Base-by-base conservation (phyloP, 2,888 invertebrate genomes). In the Homarus gammarus region DNA sequence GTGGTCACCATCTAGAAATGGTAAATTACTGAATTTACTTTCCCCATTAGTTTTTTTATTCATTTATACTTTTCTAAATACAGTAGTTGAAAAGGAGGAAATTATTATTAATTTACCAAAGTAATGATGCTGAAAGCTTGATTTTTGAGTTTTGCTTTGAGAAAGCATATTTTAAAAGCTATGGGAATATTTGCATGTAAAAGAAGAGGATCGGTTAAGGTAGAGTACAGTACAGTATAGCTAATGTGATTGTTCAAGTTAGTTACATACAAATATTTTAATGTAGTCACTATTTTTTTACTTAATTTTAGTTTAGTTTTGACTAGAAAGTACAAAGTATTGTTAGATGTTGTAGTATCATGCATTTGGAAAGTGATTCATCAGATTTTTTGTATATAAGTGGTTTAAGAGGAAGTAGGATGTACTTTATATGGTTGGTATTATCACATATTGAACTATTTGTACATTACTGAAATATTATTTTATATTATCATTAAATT, bases 241-340 rank as follows among this genome's bases (percentile, higher is more conserved):
- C 64, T 64, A 64, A 27, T 64, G 18, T 64, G 64, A 64, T 27
- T 64, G 64, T 64, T 64, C 18, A 64, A 64, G 64, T 64, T 64
- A 12, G 31, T 64, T 44, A 31, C 40, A 22, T 75, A 75, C 40
- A 49, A 49, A 75, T 75, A 81, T 64, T 81, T 40, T 81, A 81
- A 51, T 64, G 81, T 81, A 81, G 81, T 81, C 36, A 64, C n/a
- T 81, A 61, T 83, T 70, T 83, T 70, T 83, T 83, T 83, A 83
- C 83, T 31, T 27, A 82, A 22, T 68, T 68, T 70, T 70, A 83
- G 44, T 83, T 40, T 64, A 83, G 38, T 83, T 83, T 83, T 40
- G 31, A 83, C 56, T 83, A 83, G 83, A 83, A 83, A 83, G 83
- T 83, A 83, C 83, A 83, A 83, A 83, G 27, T 83, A 83, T 68